Base-by-base conservation (phyloP, 2,797 vertebrate genomes). In the Halcyon chelicuti region DNA sequence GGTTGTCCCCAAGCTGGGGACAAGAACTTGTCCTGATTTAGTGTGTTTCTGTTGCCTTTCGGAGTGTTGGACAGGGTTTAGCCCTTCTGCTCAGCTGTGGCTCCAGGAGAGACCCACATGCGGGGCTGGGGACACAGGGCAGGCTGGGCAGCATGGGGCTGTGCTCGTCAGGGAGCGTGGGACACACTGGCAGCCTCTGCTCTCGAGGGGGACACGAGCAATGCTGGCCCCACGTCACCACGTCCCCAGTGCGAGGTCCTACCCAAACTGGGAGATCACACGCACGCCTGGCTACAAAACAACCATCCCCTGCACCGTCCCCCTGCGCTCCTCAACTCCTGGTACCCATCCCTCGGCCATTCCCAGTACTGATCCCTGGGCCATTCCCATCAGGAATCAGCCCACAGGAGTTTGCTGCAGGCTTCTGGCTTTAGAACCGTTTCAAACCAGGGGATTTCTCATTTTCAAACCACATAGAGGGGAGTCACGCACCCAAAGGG, bases 351-450 rank as follows among this genome's bases (percentile, higher is more conserved):
- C 54, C 51, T 23, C 35, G 10, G 47, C 35, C 1, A 29, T 14
- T 17, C 40, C 88, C 2, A 1, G 4, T 40, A 14, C 39, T 6
- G 1, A 26, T 26, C 52, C 46, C 44, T 22, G 40, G 11, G 54
- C 37, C 0, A 1, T 67, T 90, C 58, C 61, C 49, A 39, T 72
- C 61, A 52, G 90, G 61, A 78, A 52, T 44, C 22, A 51, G 55
- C 72, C 77, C 75, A 16, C n/a, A 22, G 85, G 94, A 42, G 31
- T 91, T 75, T 96, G 89, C 93, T 96, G 96, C 91, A 66, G 91
- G 87, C 94, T 96, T 86, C 94, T 92, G 89, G 91, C 55, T 87
- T 79, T 26, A 63, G 55, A 47, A 80, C 47, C 63, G 0, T 58
- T 58, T 39, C 1, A 4, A 60, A 47, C 25, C 5, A 2, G 66